Percentiles rank a stretch among this genome's conserved stretches.
phyloP scores from a whole-genome alignment of 2,113 vertebrate species.

The Corvus moneduloides region DNA sequence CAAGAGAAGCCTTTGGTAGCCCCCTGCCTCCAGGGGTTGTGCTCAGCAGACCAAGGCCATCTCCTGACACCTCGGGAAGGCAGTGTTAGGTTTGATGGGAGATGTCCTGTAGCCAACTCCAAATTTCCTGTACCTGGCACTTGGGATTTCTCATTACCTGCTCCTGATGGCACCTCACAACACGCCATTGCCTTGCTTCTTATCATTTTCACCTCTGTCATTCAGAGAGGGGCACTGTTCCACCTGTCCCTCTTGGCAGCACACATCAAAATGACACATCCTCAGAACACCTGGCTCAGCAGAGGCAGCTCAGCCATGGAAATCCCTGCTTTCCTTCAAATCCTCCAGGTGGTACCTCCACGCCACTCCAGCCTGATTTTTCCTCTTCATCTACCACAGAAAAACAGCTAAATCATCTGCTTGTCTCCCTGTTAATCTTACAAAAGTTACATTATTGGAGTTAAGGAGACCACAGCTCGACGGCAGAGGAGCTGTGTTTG shows the following conservation, averaged over 20 bases:
- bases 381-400: neutral
- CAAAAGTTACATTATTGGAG: neutral
- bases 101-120: neutral
- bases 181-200: neutral
- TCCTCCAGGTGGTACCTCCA: neutral
- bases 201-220: neutral
- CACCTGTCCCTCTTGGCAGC: neutral
- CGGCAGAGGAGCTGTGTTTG: neutral
- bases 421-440: neutral
- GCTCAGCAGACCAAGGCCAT: neutral
- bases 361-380: neutral
- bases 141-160: neutral
- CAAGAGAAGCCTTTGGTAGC: neutral
- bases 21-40: fast-evolving
- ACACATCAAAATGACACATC: fast-evolving
- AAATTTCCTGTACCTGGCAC: fast-evolving
- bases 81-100: neutral
- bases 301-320: neutral
- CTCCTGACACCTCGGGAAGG: neutral
- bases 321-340: neutral
- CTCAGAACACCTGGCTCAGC: neutral
- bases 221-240: fast-evolving
- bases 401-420: neutral
- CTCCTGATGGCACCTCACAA: neutral
- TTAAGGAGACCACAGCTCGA: neutral